Conservation (phyloP, 1,140 invertebrate genomes). For the Heliconius congener region DNA sequence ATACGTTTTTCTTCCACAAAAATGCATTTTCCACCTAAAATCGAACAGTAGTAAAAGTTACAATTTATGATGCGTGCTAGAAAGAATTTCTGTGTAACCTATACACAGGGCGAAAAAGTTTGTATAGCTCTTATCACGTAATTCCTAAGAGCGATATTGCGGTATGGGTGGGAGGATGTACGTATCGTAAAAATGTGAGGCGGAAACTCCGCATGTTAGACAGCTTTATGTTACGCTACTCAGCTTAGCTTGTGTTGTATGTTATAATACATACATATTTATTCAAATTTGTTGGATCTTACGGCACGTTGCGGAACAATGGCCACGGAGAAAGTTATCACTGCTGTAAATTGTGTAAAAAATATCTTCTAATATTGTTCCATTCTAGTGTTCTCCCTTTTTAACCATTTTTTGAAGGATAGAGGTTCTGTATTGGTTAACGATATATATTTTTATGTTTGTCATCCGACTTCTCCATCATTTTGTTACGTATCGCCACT, state of each 20-base stretch:
- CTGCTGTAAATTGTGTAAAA: not conserved
- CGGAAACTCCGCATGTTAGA: constrained; percentile 27
- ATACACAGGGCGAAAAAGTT: not conserved
- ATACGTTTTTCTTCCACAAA: constrained; percentile 19
- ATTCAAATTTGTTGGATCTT: not conserved
- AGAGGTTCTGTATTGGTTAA: no score
- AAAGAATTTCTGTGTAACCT: constrained; percentile 32
- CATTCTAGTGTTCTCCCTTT: no score
- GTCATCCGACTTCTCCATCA: no score
- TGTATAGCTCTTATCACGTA: not conserved
- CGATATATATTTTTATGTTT: no score
- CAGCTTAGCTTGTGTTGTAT: constrained; percentile 1
- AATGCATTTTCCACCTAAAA: constrained; percentile 25
- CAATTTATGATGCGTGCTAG: constrained; percentile 31
- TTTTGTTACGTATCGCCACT: no score
- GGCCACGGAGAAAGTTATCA: not conserved
- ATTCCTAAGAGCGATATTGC: not conserved
- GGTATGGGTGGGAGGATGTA: not conserved
- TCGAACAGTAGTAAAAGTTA: constrained; percentile 28
- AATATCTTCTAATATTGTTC: no score
- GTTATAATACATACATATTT: not conserved
- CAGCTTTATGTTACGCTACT: constrained; percentile 29
- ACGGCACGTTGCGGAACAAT: not conserved
- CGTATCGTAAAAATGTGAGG: constrained; percentile 30
- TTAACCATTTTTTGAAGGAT: no score